These are phyloP conservation scores for Nasonia longicornis DNA, from an alignment of 1,140 invertebrate species.

Conservation along the genomic window DNA sequence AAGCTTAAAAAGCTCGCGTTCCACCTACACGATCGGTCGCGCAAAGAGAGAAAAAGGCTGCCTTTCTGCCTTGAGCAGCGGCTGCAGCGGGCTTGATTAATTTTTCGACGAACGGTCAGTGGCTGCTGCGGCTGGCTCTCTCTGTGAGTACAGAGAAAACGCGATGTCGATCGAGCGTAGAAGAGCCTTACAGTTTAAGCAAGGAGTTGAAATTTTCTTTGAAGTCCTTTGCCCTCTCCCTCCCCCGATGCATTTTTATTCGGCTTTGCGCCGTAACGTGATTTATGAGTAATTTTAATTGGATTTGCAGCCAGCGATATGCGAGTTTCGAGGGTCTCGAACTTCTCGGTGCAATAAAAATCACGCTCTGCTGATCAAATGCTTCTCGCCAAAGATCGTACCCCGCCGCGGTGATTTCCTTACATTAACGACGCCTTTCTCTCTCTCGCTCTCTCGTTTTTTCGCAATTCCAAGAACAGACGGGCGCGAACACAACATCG, in stretches of 20 bases:
- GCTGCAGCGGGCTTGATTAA: slow-evolving; percentile 35
- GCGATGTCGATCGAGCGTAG: slow-evolving; percentile 5
- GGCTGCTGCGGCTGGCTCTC: neutral
- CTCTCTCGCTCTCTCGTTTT: too few relatives aligned
- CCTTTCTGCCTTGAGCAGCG: slow-evolving; percentile 12
- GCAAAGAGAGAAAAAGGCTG: slow-evolving; percentile 11
- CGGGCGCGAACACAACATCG: too few relatives aligned
- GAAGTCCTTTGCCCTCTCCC: neutral
- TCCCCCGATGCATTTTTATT: neutral
- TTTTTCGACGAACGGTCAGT: slow-evolving; percentile 30
- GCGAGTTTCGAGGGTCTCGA: neutral
- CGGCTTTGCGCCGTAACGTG: neutral
- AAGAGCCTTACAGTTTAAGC: slow-evolving; percentile 24
- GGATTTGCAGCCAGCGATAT: neutral
- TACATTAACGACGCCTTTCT: neutral
- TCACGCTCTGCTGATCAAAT: neutral
- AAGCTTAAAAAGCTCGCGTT: slow-evolving; percentile 37
- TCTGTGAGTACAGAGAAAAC: slow-evolving; percentile 12
- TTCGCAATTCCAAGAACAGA: too few relatives aligned
- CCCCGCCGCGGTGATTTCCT: neutral
- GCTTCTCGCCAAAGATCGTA: neutral
- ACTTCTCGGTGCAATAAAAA: neutral
- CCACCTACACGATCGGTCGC: slow-evolving; percentile 34
- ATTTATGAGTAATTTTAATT: neutral
- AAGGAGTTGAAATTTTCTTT: slow-evolving; percentile 35